A percentile compares a stretch with the other conserved stretches of the same genome.
These are phyloP conservation scores for Myotis planiceps DNA, from an alignment of 2,797 vertebrate genomes.

Conservation along the genomic window DNA sequence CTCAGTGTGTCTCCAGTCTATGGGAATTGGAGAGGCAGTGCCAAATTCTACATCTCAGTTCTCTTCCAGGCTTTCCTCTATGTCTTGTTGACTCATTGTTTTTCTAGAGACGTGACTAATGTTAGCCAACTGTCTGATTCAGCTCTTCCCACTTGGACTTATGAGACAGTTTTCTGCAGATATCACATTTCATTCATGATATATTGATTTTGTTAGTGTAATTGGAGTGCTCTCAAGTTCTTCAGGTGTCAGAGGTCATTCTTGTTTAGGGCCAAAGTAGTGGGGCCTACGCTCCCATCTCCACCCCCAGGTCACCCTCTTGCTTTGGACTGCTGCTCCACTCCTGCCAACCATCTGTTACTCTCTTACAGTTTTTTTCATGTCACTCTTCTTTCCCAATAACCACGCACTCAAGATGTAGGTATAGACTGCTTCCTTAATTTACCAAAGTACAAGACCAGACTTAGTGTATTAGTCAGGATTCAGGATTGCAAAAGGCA, in stretches of 20 bases:
- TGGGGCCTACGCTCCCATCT: background rate
- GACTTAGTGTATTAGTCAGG: background rate
- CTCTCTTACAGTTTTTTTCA: background rate
- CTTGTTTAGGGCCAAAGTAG: background rate
- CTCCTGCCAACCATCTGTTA: background rate
- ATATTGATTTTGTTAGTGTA: conserved; percentile 20
- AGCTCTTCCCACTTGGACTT: background rate
- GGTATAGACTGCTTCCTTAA: background rate
- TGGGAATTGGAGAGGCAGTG: background rate
- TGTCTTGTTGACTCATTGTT: background rate
- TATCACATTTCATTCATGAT: background rate
- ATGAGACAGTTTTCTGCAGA: background rate
- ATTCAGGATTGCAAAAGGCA: background rate
- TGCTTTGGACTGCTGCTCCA: background rate
- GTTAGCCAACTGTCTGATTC: background rate
- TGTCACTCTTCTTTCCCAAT: background rate
- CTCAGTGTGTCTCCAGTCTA: background rate
- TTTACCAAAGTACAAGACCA: background rate
- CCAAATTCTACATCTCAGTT: background rate
- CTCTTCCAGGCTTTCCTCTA: background rate
- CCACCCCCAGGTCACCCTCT: background rate
- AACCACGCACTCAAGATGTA: background rate
- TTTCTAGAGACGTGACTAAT: background rate
- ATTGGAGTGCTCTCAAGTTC: background rate
- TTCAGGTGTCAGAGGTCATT: background rate